Evolutionary conservation across 2,797 vertebrate species (phyloP).

Genomic region (Cygnus olor): DNA sequence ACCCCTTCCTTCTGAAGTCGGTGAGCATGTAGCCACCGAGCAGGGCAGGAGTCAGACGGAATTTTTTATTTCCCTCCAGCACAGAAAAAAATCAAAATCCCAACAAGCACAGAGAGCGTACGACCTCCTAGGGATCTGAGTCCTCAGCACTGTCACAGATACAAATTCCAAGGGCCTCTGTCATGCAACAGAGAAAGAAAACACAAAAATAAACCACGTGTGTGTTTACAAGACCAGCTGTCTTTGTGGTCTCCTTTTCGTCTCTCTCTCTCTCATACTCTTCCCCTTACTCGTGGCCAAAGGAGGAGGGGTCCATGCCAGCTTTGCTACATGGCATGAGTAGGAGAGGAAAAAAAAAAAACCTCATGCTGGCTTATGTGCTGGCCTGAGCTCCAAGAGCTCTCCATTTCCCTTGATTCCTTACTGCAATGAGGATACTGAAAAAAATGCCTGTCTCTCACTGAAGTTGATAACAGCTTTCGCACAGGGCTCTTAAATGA

Average conservation of each 20-base stretch:
- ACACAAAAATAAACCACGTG: constrained; percentile 46
- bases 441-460: constrained; percentile 29
- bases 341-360: neutral
- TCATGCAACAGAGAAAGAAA: constrained; percentile 38
- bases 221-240: constrained; percentile 64
- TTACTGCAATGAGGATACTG: neutral
- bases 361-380: neutral
- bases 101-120: neutral
- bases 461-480: neutral
- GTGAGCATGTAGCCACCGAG: neutral
- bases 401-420: constrained; percentile 2
- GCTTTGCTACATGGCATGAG: neutral
- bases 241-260: neutral
- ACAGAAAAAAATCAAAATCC: constrained; percentile 4
- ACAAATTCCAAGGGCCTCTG: constrained; percentile 57
- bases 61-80: neutral
- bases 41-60: neutral
- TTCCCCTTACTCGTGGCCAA: neutral
- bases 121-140: neutral
- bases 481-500: constrained; percentile 23
- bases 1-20: neutral
- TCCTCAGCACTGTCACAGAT: constrained; percentile 10
- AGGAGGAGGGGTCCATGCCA: neutral
- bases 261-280: neutral
- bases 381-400: neutral